These are phyloP conservation scores for Brachionus koreanus DNA, from an alignment of 1,140 invertebrate species.

Conservation along the genomic window DNA sequence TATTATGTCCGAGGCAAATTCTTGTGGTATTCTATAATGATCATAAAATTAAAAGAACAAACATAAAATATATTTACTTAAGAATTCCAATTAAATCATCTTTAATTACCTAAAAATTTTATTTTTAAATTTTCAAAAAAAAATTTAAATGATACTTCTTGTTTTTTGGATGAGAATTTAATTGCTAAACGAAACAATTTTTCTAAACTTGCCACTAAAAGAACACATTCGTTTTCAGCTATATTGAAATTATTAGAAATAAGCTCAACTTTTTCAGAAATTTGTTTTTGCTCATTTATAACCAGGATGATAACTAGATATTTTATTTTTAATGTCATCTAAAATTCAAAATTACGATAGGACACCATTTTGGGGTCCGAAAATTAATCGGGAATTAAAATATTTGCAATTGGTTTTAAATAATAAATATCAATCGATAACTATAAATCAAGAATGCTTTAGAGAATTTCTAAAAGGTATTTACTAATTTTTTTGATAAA, in stretches of 20 bases:
- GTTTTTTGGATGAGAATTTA: neutral
- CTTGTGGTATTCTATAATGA: neutral
- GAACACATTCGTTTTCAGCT: neutral
- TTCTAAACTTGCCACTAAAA: neutral
- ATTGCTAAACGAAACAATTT: neutral
- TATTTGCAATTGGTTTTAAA: neutral
- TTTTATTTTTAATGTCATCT: no score
- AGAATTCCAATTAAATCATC: neutral
- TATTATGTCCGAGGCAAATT: neutral
- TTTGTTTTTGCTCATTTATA: neutral
- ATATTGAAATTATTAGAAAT: neutral
- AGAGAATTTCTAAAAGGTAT: constrained; percentile 9
- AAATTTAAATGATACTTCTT: constrained; percentile 5
- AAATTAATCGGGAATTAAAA: neutral
- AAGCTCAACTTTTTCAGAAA: neutral
- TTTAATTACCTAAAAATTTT: neutral
- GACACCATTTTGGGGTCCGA: neutral
- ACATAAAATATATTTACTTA: neutral
- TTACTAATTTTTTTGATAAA: neutral
- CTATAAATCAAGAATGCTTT: neutral
- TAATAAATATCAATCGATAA: neutral
- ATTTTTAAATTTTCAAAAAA: neutral
- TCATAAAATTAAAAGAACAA: neutral
- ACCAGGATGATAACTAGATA: neutral
- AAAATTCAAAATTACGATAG: neutral